These are phyloP conservation scores for Catamblyrhynchus diadema DNA, from an alignment of 2,797 vertebrate species.

Conservation along the genomic window DNA sequence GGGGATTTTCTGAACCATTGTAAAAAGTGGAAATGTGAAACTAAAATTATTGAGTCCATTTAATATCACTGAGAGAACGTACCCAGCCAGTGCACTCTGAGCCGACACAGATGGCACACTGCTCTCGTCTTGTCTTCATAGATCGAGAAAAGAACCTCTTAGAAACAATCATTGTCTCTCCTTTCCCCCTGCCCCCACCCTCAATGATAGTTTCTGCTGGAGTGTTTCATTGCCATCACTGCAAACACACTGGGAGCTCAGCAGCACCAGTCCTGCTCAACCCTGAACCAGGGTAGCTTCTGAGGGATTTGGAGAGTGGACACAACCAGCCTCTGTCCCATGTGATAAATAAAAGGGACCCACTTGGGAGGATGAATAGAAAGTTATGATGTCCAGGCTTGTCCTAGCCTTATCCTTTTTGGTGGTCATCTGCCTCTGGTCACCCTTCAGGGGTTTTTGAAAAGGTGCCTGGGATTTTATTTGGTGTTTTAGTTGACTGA, in stretches of 20 bases:
- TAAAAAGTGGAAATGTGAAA: conserved; percentile 59
- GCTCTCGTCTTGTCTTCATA: background rate
- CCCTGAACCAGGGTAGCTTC: background rate
- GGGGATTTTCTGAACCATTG: conserved; percentile 58
- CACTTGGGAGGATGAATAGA: background rate
- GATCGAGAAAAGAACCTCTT: background rate
- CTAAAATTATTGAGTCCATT: conserved; percentile 15
- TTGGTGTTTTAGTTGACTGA: background rate
- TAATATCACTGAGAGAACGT: background rate
- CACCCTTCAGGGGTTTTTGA: background rate
- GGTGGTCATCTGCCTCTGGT: background rate
- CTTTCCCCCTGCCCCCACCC: accelerated
- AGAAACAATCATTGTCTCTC: background rate
- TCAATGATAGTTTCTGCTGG: background rate
- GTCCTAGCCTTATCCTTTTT: background rate
- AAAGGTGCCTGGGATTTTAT: background rate
- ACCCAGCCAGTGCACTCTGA: background rate
- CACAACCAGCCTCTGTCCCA: background rate
- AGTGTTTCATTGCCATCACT: background rate
- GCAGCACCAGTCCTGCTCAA: background rate
- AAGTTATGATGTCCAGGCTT: background rate
- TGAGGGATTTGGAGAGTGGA: background rate
- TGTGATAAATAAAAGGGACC: background rate
- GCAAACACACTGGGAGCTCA: background rate
- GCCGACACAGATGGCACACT: background rate